A percentile compares a stretch with the other conserved stretches of the same genome.
phyloP scores from a whole-genome alignment of 2,113 vertebrate species.

The Anhinga anhinga region DNA sequence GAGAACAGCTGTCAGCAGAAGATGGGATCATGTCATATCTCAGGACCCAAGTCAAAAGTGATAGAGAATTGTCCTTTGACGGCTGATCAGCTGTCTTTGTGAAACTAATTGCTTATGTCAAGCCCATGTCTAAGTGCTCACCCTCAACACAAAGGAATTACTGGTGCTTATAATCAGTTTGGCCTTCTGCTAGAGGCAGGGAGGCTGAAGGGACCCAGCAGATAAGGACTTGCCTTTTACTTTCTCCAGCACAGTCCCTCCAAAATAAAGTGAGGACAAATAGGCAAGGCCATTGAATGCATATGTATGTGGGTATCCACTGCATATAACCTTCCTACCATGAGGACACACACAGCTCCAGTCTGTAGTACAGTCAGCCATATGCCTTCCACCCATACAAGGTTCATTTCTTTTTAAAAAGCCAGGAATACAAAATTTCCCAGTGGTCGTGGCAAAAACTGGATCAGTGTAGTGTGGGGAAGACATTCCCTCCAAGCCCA shows the following conservation, averaged over 20 bases:
- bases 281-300: background rate
- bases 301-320: background rate
- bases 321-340: background rate
- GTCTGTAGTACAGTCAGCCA: background rate
- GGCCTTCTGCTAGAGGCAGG: background rate
- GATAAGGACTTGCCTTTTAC: background rate
- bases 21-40: background rate
- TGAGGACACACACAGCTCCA: background rate
- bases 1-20: background rate
- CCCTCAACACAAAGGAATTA: background rate
- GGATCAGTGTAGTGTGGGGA: background rate
- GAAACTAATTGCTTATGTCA: conserved; percentile 29
- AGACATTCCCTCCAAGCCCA: background rate
- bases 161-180: background rate
- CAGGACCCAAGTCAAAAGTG: background rate
- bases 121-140: background rate
- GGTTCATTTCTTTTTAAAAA: background rate
- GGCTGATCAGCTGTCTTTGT: background rate
- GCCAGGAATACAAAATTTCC: background rate
- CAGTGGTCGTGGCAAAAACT: background rate
- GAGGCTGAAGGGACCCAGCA: background rate
- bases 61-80: background rate
- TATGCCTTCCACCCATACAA: background rate
- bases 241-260: background rate
- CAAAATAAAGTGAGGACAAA: background rate